Evolutionary conservation across 2,113 vertebrate species (phyloP).

Genomic region (Argyrosomus japonicus): DNA sequence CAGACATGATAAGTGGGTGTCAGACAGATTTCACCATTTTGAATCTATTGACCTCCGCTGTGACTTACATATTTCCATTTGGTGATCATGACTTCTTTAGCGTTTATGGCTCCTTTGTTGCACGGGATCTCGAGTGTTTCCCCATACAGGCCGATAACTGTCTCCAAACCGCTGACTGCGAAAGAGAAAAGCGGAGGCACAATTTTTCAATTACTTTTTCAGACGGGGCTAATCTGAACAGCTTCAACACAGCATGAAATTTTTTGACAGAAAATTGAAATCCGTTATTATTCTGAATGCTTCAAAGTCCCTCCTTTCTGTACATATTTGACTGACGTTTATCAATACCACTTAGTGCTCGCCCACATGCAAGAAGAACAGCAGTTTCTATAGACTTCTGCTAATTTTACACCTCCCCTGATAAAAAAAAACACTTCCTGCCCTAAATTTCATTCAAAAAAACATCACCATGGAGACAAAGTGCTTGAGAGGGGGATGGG

Average conservation of each 20-base stretch:
- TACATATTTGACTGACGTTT: slow-evolving; percentile 30
- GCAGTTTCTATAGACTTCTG: slow-evolving; percentile 33
- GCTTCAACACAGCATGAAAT: slow-evolving; percentile 30
- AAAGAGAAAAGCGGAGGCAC: slow-evolving; percentile 54
- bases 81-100: slow-evolving; percentile 82
- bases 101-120: slow-evolving; percentile 60
- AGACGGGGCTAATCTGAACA: slow-evolving; percentile 33
- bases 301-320: slow-evolving; percentile 6
- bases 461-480: slow-evolving; percentile 77
- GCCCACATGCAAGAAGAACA: slow-evolving; percentile 1
- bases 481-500: slow-evolving; percentile 55
- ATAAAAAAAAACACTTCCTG: slow-evolving; percentile 24
- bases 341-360: slow-evolving; percentile 46
- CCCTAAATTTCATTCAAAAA: slow-evolving; percentile 59
- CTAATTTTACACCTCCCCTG: slow-evolving; percentile 44
- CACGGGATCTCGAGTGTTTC: slow-evolving; percentile 92
- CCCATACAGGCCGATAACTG: slow-evolving; percentile 88
- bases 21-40: slow-evolving; percentile 47
- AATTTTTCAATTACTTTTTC: slow-evolving; percentile 36
- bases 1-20: slow-evolving; percentile 69
- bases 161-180: slow-evolving; percentile 85
- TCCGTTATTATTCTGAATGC: slow-evolving; percentile 33
- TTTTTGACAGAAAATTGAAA: slow-evolving; percentile 41
- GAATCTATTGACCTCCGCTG: slow-evolving; percentile 58
- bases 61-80: slow-evolving; percentile 99